Base-by-base conservation (phyloP, 1,140 invertebrate genomes). In the Lepidostoma basale region DNA sequence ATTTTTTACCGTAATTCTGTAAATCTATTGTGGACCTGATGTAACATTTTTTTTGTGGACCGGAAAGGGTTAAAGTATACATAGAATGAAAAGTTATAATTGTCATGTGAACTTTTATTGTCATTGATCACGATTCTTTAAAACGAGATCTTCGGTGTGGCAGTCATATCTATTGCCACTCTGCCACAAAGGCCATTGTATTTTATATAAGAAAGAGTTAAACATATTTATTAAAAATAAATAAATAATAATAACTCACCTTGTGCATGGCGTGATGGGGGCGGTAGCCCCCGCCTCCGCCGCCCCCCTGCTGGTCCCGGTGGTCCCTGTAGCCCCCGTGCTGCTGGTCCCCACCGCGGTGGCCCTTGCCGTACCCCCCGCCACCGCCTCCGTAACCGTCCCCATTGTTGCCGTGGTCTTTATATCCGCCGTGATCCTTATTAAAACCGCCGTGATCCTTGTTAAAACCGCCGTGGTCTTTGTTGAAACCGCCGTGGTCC, bases 251-350 rank as follows among this genome's bases (percentile, higher is more conserved):
- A 78, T 76, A 18, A 76, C 69, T 65, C 78, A 80, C 73, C 78
- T 79, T 62, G 76, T 78, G 54, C 81, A 80, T 25, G 78, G 76
- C 60, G 78, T 80, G 63, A 77, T 79, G 75, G 76, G 81, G 16
- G 63, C 81, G 79, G 63, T 81, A 79, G 4, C 80, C 76, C n/a
- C 71, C 74, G 44, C 75, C 75, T 4, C 79, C 79, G 44, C 44
- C 80, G 76, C 26, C 70, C 74, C 49, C 74, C 75, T 9, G 74
- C 2, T 65, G 47, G 12, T 79, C 78, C 5, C 77, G 75, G 3
- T 67, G 68, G 52, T 81, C 75, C 14, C 80, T 68, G 62, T 73
- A 69, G 72, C 81, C 74, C 40, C 78, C 75, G 0, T 73, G 71
- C 6, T 81, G 79, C 0, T 80, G 74, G 36, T 81, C 79, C 0